Evolutionary conservation across 2,113 vertebrate genomes (phyloP), one percentile per base, ranked within the genome.

Genomic region (Rhineura floridana): DNA sequence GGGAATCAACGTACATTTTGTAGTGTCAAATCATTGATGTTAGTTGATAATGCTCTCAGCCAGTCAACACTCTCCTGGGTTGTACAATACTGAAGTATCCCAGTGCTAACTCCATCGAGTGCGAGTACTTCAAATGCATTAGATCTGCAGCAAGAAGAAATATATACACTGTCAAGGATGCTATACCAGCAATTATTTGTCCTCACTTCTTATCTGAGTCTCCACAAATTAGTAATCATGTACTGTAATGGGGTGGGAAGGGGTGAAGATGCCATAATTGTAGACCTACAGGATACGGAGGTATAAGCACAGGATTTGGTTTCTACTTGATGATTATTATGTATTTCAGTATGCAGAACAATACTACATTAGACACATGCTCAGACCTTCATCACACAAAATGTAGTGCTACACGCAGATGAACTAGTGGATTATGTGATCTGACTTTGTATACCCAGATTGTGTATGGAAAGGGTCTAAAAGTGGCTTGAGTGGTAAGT

Each of bases 21-120:
- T 89, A 97, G 97, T 65, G 95, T 98, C 96, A 99, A 95, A 93
- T 98, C 96, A 89, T 94, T 96, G 96, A 99, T 98, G 96, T 98
- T 98, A 89, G 98, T 97, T 73, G 98, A 98, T 96, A 99, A 97
- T 90, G 98, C 97, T 95, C 97, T 97, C 93, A 99, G 97, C 98
- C 98, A 99, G 96, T 98, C 98, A 62, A 96, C 96, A 96, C 97
- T 97, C 95, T 99, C 98, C 94, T 97, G 97, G 89, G 97, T 96
- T 65, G 98, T 97, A 96, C 97, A 97, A 95, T 98, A 99, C 94
- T 98, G 98, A 88, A 99, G 98, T 96, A 98, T 95, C 87, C 98
- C 98, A 91, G 97, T 96, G 95, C 97, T 95, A 92, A 97, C 94
- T 95, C 97, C 98, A 93, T 99, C 97, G 92, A 98, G 96, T 93